phyloP scores from a whole-genome alignment of 2,113 vertebrate genomes.

The Fregata magnificens region DNA sequence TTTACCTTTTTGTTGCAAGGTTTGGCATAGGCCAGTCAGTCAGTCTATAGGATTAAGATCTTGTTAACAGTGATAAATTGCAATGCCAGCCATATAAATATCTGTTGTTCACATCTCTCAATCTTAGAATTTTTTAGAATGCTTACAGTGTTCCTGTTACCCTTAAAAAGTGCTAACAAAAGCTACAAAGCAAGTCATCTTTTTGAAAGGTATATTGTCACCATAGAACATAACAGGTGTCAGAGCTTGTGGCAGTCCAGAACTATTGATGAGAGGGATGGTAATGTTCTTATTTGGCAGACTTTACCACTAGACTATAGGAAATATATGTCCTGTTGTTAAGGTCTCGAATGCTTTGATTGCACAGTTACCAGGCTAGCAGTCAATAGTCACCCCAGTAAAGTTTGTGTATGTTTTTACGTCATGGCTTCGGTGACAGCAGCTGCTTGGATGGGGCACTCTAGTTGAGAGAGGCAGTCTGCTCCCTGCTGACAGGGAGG shows the following conservation, averaged over 20 bases:
- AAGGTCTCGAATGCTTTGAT: neutral
- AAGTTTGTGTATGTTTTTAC: neutral
- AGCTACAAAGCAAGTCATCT: neutral
- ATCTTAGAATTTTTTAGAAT: neutral
- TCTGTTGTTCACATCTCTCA: neutral
- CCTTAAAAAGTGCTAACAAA: neutral
- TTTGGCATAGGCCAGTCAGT: neutral
- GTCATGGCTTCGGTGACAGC: accelerated
- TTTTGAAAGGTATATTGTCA: neutral
- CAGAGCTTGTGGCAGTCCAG: neutral
- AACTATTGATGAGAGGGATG: neutral
- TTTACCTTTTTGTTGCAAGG: neutral
- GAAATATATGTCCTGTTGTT: accelerated
- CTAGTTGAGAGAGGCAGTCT: accelerated
- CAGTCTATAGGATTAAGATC: neutral
- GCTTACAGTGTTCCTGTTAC: neutral
- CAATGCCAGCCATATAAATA: neutral
- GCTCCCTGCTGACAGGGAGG: neutral
- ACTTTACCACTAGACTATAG: neutral
- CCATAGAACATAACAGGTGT: neutral
- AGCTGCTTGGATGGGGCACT: neutral
- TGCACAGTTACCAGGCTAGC: too few relatives aligned
- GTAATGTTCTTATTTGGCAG: neutral
- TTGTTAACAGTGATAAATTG: neutral
- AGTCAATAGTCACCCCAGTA: neutral